Conservation (phyloP, 2,797 vertebrate species). For the Acanthis flammea region DNA sequence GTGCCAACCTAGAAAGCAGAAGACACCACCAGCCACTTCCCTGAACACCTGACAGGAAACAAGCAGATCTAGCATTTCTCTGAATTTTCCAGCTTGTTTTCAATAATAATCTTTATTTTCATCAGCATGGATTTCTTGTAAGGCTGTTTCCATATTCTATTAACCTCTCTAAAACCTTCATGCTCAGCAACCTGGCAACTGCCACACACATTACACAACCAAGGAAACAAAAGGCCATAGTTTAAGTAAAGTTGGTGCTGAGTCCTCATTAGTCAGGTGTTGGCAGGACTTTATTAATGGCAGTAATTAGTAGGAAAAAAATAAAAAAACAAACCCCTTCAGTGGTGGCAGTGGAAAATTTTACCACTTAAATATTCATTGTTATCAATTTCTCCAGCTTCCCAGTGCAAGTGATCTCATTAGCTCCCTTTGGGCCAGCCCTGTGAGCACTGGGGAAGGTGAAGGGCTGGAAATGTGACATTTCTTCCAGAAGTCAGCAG, state of each 20-base stretch:
- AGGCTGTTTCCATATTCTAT: not conserved
- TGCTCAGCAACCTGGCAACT: not conserved
- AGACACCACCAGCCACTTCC: not conserved
- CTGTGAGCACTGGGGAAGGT: not conserved
- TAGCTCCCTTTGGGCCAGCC: constrained; percentile 5
- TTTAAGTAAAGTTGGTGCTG: constrained; percentile 42
- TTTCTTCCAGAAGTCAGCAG: not conserved
- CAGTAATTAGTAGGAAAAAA: constrained; percentile 26
- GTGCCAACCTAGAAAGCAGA: not conserved
- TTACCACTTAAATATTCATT: constrained; percentile 48
- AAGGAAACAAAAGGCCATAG: constrained; percentile 41
- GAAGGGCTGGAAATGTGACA: not conserved
- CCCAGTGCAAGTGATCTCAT: not conserved
- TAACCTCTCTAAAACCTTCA: not conserved
- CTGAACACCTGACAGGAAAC: not conserved
- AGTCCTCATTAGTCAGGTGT: constrained; percentile 59
- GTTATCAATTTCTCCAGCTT: constrained; percentile 15
- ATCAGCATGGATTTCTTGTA: not conserved
- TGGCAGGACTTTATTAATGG: constrained; percentile 63
- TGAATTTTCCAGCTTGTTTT: not conserved
- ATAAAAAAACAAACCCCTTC: not conserved
- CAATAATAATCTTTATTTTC: not conserved
- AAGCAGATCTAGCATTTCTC: not conserved
- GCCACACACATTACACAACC: not conserved
- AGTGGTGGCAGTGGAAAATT: constrained; percentile 21